Evolutionary conservation across 2,888 invertebrate species (phyloP), one percentile per base, ranked within the genome.

Genomic region (Limnephilus marmoratus): DNA sequence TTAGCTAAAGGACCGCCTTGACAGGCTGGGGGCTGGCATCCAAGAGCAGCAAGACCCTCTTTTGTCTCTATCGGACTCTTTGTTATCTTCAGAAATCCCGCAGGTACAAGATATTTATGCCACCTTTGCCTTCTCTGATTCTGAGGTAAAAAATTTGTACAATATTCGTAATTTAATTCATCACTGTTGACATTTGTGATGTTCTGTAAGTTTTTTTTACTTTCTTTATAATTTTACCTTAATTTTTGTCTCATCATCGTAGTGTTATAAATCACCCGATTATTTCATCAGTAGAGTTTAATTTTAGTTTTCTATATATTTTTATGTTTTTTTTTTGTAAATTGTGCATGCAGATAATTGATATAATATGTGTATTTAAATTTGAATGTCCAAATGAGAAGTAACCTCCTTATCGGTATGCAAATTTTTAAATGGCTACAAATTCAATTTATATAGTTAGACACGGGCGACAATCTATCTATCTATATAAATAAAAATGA

Each of bases 81-180:
- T 86, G 29, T 86, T 86, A 41, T 37, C 86, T 41, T 86, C 86
- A n/a, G 29, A 37, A 45, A 45, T 41, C 37, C 41, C 86, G n/a
- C 86, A 86, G 86, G 86, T 86, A 86, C 45, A 29, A 68, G 68
- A 68, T 82, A 34, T 82, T 82, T 82, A 34, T 82, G 82, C 29
- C 82, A 82, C 82, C 29, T 82, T 82, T 31, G 34, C 82, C 15
- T 82, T 34, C 31, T 34, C 82, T 34, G 82, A 82, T 34, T 82
- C 82, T n/a, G 68, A 68, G 68, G 68, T 68, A 68, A 68, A 68
- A 68, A 68, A n/a, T 68, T 68, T 68, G 24, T 68, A 68, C 68
- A 68, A 68, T 68, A 68, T 68, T 68, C 68, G 68, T 68, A 68
- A 68, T 68, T 68, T 68, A 68, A 68, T 68, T 68, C 68, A 68